These are phyloP conservation scores for Galerucella pusilla DNA, from an alignment of 2,888 invertebrate genomes.

Conservation along the genomic window DNA sequence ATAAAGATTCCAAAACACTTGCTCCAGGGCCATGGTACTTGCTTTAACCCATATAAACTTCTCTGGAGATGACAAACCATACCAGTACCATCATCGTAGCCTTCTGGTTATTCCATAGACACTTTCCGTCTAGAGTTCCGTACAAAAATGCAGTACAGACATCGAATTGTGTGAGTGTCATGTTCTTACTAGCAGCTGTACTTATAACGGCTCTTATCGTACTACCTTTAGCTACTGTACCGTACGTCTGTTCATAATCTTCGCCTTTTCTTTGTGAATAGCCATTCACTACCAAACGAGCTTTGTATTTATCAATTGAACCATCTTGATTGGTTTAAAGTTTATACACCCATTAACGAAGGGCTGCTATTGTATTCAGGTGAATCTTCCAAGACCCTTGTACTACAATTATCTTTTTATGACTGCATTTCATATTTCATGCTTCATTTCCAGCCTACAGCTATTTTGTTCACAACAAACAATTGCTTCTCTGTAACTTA, in stretches of 20 bases:
- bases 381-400: too few species aligned
- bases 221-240: slow-evolving; percentile 46
- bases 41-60: slow-evolving; percentile 29
- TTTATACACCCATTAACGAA: too few species aligned
- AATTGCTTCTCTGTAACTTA: slow-evolving; percentile 8
- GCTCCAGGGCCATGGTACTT: slow-evolving; percentile 1
- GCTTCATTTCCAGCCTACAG: slow-evolving; percentile 6
- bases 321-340: slow-evolving; percentile 36
- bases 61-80: slow-evolving; percentile 16
- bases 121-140: slow-evolving; percentile 37
- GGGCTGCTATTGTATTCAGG: too few species aligned
- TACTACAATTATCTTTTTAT: too few species aligned
- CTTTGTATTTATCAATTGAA: slow-evolving; percentile 45
- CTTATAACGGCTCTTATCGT: slow-evolving; percentile 42
- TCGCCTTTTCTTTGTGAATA: slow-evolving; percentile 45
- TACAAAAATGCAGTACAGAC: slow-evolving; percentile 51
- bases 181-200: slow-evolving; percentile 44
- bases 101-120: slow-evolving; percentile 45
- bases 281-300: slow-evolving; percentile 52
- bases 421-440: neutral
- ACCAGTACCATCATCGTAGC: slow-evolving; percentile 22
- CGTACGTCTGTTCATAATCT: slow-evolving; percentile 46
- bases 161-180: slow-evolving; percentile 52
- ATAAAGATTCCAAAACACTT: too few species aligned
- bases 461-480: slow-evolving; percentile 6